Conservation (phyloP, 2,888 invertebrate genomes). For the Eudemis profundana region DNA sequence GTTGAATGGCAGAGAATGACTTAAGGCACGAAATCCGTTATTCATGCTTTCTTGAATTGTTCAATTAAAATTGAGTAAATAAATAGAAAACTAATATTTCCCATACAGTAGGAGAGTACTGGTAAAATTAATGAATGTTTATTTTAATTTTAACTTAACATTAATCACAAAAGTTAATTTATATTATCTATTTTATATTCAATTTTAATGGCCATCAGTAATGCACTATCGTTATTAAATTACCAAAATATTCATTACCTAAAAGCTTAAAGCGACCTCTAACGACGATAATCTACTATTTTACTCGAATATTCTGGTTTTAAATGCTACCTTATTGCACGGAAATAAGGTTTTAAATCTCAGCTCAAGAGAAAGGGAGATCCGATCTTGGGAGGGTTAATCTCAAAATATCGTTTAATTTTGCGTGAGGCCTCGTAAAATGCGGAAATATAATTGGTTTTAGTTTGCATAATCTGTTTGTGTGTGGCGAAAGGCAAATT, state of each 20-base stretch:
- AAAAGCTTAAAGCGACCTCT: not conserved
- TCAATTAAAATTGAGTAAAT: not conserved
- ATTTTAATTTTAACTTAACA: too few species aligned
- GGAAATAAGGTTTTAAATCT: not conserved
- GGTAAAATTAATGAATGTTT: too few species aligned
- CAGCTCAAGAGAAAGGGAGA: not conserved
- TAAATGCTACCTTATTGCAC: not conserved
- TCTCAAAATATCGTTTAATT: conserved; percentile 6
- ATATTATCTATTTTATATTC: not conserved
- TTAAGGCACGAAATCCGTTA: too few species aligned
- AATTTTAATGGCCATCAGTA: not conserved
- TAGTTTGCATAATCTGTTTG: conserved; percentile 58
- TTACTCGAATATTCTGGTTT: not conserved
- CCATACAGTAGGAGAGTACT: too few species aligned
- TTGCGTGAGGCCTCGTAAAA: conserved; percentile 46
- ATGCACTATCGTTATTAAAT: conserved; percentile 10
- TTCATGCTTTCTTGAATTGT: too few species aligned
- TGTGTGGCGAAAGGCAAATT: not conserved
- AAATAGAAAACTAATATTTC: not conserved
- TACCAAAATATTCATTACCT: conserved; percentile 7
- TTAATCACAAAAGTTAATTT: too few species aligned
- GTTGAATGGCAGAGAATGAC: too few species aligned
- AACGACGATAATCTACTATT: not conserved
- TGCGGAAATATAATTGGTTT: conserved; percentile 56
- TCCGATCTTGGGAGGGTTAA: not conserved